Evolutionary conservation across 2,888 invertebrate genomes (phyloP), one percentile per base, ranked within the genome.

Genomic region (Tillus elongatus): DNA sequence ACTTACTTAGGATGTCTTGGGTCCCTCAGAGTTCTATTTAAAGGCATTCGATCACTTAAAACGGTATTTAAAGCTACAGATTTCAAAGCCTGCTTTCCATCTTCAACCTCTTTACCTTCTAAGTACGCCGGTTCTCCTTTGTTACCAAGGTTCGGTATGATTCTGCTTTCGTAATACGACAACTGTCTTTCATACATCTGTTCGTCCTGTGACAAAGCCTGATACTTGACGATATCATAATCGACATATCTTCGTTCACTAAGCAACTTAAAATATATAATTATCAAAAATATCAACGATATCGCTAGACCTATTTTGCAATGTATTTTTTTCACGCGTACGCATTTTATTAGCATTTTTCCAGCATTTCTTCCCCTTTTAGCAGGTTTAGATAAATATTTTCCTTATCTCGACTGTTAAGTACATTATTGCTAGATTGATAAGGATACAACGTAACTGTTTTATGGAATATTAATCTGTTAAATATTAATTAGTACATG

Each of bases 11-110:
- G 58, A 51, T 70, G 79, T 54, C 56, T 71, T 61, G 69, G 78
- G 49, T 65, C 89, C 57, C 74, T 74, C 19, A 90, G 64, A 46
- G 80, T 81, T 49, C 95, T 71, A 62, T 88, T 86, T 53, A 90
- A 77, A 1, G 90, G 77, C 56, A 95, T 82, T 58, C 84, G 79
- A 59, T 93, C 87, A 60, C 91, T 92, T 4, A 92, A 71, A 49
- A 89, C 75, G 40, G 88, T 80, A 61, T 95, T 95, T 46, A 95
- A 77, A 1, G 92, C 92, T 48, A 87, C 82, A 57, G 79, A 82
- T 53, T 84, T 80, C 60, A 87, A 77, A 0, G 84, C 73, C 47
- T 75, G 72, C 41, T 87, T 82, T 2, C 82, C 84, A 13, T 70
- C 50, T 53, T 77, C 76, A 33, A 86, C 85, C 31, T 86, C 84